Percentiles rank a stretch among this genome's conserved stretches.
Evolutionary conservation across 2,888 invertebrate species (phyloP).

Genomic region (Ferdinandea cuprea): DNA sequence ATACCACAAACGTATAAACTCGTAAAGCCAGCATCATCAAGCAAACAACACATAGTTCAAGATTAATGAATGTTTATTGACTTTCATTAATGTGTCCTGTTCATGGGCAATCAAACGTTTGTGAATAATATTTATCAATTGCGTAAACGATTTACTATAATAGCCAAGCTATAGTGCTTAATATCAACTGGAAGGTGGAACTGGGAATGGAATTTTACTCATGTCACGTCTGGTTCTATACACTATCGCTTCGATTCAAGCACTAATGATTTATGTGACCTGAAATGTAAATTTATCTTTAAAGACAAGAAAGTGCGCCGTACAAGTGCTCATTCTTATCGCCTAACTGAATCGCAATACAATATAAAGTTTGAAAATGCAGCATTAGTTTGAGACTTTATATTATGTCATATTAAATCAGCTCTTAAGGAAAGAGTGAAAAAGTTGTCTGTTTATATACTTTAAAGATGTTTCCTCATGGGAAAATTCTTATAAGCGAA

Average conservation of each 20-base stretch:
- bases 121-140: slow-evolving; percentile 20
- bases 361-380: slow-evolving; percentile 7
- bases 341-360: background rate
- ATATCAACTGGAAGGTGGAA: background rate
- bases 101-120: background rate
- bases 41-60: slow-evolving; percentile 6
- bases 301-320: background rate
- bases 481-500: background rate
- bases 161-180: slow-evolving; percentile 5
- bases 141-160: background rate
- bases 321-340: background rate
- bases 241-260: slow-evolving; percentile 9
- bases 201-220: background rate
- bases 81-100: slow-evolving; percentile 10
- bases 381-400: slow-evolving; percentile 5
- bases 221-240: slow-evolving; percentile 22
- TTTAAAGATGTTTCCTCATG: background rate
- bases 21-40: background rate
- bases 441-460: background rate
- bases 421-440: background rate
- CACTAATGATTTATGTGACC: slow-evolving; percentile 36
- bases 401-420: slow-evolving; percentile 1
- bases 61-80: slow-evolving; percentile 42
- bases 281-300: slow-evolving; percentile 36
- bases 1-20: background rate